Base-by-base conservation (phyloP, 2,888 invertebrate species). In the Tipula confusa region DNA sequence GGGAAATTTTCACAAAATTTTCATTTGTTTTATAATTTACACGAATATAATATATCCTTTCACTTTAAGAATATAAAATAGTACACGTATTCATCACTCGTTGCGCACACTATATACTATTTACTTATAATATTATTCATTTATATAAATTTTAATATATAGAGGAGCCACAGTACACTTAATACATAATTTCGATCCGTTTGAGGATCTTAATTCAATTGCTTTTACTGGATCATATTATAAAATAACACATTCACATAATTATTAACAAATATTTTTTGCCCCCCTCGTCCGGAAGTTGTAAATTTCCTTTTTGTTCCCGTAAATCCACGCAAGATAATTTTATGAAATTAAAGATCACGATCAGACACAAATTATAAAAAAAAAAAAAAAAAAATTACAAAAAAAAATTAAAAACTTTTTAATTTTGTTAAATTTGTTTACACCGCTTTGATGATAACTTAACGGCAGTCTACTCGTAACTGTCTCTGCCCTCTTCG, bases 401-500 rank as follows among this genome's bases (percentile, higher is more conserved):
- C 24, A 64, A 64, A 64, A 64, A 64, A 64, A 43, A n/a, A n/a
- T n/a, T n/a, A n/a, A n/a, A 64, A 18, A 64, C 18, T 64, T 64
- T n/a, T 64, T 64, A 24, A 64, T 64, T 64, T 64, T 64, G 24
- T 13, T 11, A 9, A 64, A 64, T 24, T 64, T 64, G 24, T 64
- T n/a, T n/a, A 9, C 64, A 24, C 64, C 18, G 43, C 43, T 3
- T 64, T 24, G 80, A 80, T 80, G 80, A 80, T 80, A 29, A 29
- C 80, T 80, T 29, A 80, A 80, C 80, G 80, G 80, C 80, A 29
- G 80, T 80, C 80, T 80, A 80, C 80, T 80, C 80, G 13, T 31
- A 80, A 80, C 80, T 80, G 80, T 80, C 31, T 80, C 80, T 80
- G 29, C 80, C 80, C 80, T 80, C 80, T 80, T 80, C 80, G 29